Evolutionary conservation across 2,797 vertebrate species (phyloP), one percentile per base, ranked within the genome.

Genomic region (Pipistrellus nathusii): DNA sequence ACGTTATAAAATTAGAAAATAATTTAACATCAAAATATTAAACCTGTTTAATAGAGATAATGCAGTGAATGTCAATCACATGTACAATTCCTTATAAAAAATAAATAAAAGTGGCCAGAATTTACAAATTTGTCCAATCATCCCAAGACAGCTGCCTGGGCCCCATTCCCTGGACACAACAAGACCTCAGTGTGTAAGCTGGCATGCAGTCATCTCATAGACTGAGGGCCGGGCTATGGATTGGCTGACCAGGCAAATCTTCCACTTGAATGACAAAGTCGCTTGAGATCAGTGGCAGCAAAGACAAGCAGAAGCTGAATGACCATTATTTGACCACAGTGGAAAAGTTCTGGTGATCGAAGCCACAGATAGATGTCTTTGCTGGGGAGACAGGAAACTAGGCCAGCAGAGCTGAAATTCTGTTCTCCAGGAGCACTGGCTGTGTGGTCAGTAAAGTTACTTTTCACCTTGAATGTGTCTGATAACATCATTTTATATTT

Each of bases 1-100:
- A 73, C 3, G 66, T 86, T 12, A 88, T 21, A 81, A 85, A 85
- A 85, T 88, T 48, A 91, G 44, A 92, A 90, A 94, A 88, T 23
- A 85, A 86, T 76, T 62, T 81, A 91, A 59, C 27, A 13, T 21
- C 41, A n/a, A 80, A 73, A 78, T 55, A 64, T 8, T 75, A 92
- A 89, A 53, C 20, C 23, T 59, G 2, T 59, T 21, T 73, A 57
- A 86, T 20, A 88, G 53, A 55, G 41, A 35, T 3, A 71, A 51
- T 23, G 23, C 30, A 72, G 68, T 85, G 17, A 48, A 1, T 69
- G 48, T 76, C 9, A 27, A 68, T 71, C 84, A 53, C 21, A 51
- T 3, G 57, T 75, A 62, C 10, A 80, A 66, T 69, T 91, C 5
- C 84, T 83, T 69, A 44, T n/a, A 18, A 59, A 12, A 18, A 59